Evolutionary conservation across 1,140 invertebrate species (phyloP).

Genomic region (Cataglyphis hispanica): DNA sequence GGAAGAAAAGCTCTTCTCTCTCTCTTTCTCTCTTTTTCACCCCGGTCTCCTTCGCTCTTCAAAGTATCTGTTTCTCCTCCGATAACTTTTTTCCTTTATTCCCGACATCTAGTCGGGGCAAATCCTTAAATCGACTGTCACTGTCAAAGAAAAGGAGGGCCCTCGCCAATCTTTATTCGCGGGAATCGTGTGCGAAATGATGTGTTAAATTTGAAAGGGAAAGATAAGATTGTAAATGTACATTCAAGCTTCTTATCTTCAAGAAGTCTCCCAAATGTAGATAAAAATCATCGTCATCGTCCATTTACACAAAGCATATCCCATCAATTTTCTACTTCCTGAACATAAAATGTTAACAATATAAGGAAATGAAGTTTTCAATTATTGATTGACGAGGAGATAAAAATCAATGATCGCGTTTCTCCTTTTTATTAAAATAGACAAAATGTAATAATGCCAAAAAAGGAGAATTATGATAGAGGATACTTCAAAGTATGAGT

Average conservation of each 20-base stretch:
- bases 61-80: slow-evolving; percentile 74
- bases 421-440: not conserved
- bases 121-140: slow-evolving; percentile 75
- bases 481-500: not conserved
- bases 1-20: slow-evolving; percentile 46
- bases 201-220: slow-evolving; percentile 69
- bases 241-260: slow-evolving; percentile 19
- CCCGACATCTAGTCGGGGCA: slow-evolving; percentile 55
- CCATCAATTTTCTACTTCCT: slow-evolving; percentile 4
- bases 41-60: slow-evolving; percentile 9
- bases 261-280: slow-evolving; percentile 33
- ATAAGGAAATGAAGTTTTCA: not conserved
- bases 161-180: slow-evolving; percentile 68
- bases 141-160: slow-evolving; percentile 64
- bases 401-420: not conserved
- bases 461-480: not conserved
- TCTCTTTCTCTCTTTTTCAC: not conserved
- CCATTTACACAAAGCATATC: not conserved
- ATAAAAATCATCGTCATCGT: slow-evolving; percentile 15
- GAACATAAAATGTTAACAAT: not conserved
- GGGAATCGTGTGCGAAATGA: slow-evolving; percentile 68
- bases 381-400: not conserved
- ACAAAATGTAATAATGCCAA: not conserved
- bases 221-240: slow-evolving; percentile 42
- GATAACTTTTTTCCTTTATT: slow-evolving; percentile 68